Percentiles rank a stretch among this genome's conserved stretches.
Conservation (phyloP, 2,797 vertebrate species). For the Enteromius paludinosus region DNA sequence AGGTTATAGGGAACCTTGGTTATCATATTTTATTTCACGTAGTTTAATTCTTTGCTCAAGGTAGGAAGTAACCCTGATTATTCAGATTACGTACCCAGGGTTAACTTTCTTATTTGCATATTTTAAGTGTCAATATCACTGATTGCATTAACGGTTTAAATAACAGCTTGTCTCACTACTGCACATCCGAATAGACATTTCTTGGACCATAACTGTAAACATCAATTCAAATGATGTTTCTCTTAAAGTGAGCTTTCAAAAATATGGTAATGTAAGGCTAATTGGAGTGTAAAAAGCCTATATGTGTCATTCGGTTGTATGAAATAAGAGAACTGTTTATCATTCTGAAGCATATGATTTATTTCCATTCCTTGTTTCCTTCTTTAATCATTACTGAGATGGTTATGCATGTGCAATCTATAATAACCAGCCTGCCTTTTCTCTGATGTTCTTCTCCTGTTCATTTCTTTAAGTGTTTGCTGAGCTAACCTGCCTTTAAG, state of each 20-base stretch:
- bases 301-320: neutral
- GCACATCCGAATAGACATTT: neutral
- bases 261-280: neutral
- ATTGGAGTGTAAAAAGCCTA: neutral
- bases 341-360: neutral
- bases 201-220: neutral
- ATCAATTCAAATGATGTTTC: neutral
- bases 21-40: neutral
- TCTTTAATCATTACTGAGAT: constrained; percentile 7
- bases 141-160: neutral
- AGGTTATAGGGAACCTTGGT: neutral
- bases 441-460: constrained; percentile 54
- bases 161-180: neutral
- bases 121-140: neutral
- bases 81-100: neutral
- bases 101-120: constrained; percentile 6
- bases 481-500: constrained; percentile 72
- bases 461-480: constrained; percentile 60
- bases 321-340: neutral
- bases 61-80: neutral
- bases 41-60: neutral
- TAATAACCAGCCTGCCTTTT: constrained; percentile 26
- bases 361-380: constrained; percentile 14
- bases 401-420: constrained; percentile 31
- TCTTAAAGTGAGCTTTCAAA: neutral